These are phyloP conservation scores for Aurelia sp. DNA, from an alignment of 30 jellyfish, hydroid and myxozoan species.

Conservation along the genomic window DNA sequence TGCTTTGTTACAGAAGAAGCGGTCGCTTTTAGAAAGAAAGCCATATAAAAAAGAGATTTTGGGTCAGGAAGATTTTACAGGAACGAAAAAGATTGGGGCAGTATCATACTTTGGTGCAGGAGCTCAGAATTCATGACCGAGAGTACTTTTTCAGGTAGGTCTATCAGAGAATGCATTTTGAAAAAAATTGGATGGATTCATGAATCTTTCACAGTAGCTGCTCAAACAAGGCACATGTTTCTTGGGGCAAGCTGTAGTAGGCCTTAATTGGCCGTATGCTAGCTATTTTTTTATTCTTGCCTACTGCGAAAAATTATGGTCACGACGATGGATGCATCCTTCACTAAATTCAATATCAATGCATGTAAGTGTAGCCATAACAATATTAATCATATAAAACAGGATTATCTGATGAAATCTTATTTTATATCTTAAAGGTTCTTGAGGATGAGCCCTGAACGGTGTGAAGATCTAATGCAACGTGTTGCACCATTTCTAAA, in stretches of 20 bases:
- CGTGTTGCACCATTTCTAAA: constrained; percentile 41
- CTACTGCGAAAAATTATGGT: too few species aligned
- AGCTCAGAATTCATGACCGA: constrained; percentile 56
- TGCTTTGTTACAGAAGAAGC: too few species aligned
- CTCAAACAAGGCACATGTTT: too few species aligned
- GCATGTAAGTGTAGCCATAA: constrained; percentile 3
- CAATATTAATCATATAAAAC: neutral
- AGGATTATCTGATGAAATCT: neutral
- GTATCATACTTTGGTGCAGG: constrained; percentile 35
- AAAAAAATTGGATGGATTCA: too few species aligned
- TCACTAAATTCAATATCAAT: neutral
- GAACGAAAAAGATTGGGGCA: constrained; percentile 32
- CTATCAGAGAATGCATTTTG: too few species aligned
- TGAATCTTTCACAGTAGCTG: too few species aligned
- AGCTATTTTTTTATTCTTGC: too few species aligned
- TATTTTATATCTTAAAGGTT: constrained; percentile 6
- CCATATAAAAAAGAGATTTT: neutral
- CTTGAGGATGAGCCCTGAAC: constrained; percentile 48
- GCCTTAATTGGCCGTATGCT: too few species aligned
- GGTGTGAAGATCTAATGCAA: constrained; percentile 14
- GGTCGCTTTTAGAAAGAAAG: neutral
- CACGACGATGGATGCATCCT: too few species aligned
- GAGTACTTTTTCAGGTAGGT: constrained; percentile 49
- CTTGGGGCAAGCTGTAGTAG: too few species aligned
- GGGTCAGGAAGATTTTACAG: constrained; percentile 49